These are phyloP conservation scores for Aricia artaxerxes DNA, from an alignment of 2,888 invertebrate genomes.

Conservation along the genomic window DNA sequence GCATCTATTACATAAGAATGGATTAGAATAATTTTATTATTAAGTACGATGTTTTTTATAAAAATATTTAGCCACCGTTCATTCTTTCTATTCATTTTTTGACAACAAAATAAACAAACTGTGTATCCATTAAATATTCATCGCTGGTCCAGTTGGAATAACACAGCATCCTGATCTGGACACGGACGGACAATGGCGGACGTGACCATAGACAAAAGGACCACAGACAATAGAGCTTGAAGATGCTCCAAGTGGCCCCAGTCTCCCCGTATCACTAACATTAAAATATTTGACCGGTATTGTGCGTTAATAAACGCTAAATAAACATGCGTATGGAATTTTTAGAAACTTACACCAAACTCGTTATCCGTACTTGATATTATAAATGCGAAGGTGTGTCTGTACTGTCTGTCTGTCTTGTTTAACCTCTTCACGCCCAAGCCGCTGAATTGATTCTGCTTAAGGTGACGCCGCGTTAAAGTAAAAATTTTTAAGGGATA, in stretches of 20 bases:
- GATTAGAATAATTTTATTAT: too few species aligned
- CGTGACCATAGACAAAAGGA: slow-evolving; percentile 73
- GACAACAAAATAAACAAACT: slow-evolving; percentile 40
- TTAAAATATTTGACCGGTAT: slow-evolving; percentile 15
- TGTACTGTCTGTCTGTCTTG: too few species aligned
- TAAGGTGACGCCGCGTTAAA: too few species aligned
- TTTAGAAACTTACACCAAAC: background rate
- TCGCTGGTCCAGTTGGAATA: slow-evolving; percentile 71
- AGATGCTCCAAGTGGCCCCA: slow-evolving; percentile 7
- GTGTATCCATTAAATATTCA: slow-evolving; percentile 57
- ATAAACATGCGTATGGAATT: background rate
- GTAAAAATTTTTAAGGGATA: too few species aligned
- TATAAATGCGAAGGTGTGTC: too few species aligned
- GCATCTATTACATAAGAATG: too few species aligned
- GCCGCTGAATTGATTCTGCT: too few species aligned
- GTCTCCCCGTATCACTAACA: slow-evolving; percentile 30
- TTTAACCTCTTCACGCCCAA: too few species aligned
- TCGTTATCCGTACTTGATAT: background rate
- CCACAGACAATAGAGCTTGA: slow-evolving; percentile 41
- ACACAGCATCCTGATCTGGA: slow-evolving; percentile 68
- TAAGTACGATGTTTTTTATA: too few species aligned
- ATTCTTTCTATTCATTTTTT: background rate
- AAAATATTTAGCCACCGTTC: background rate
- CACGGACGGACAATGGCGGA: slow-evolving; percentile 52
- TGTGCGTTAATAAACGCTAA: background rate